Percentiles rank a stretch among this genome's conserved stretches.
These are phyloP conservation scores for Drosophila eohydei DNA, from an alignment of 2,888 invertebrate species.

Conservation along the genomic window DNA sequence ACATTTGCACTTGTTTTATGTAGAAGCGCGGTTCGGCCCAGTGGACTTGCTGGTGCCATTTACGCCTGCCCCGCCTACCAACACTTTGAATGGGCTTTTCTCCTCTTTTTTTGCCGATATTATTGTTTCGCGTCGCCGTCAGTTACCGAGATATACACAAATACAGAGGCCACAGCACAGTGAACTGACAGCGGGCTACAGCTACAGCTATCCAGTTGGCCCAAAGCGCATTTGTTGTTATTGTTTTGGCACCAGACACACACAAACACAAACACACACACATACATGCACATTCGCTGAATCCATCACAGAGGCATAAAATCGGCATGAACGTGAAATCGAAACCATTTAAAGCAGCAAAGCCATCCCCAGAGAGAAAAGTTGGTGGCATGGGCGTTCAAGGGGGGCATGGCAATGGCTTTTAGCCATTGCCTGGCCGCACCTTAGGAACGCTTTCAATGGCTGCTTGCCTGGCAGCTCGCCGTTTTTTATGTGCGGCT, in stretches of 20 bases:
- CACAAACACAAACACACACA: slow-evolving; percentile 15
- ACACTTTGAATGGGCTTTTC: slow-evolving; percentile 12
- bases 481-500: slow-evolving; percentile 52
- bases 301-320: slow-evolving; percentile 68
- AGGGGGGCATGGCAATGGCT: slow-evolving; percentile 8
- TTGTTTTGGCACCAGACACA: slow-evolving; percentile 56
- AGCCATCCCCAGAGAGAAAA: slow-evolving; percentile 43
- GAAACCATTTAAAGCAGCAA: slow-evolving; percentile 65
- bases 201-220: slow-evolving; percentile 31
- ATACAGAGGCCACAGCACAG: slow-evolving; percentile 18
- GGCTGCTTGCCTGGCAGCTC: slow-evolving; percentile 13
- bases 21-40: slow-evolving; percentile 17
- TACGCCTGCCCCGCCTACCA: not conserved
- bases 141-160: slow-evolving; percentile 45
- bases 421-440: slow-evolving; percentile 18
- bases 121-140: slow-evolving; percentile 57
- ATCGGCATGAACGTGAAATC: slow-evolving; percentile 59
- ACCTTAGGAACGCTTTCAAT: slow-evolving; percentile 38
- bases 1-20: slow-evolving; percentile 32
- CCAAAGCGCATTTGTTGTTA: slow-evolving; percentile 67
- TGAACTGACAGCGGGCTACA: slow-evolving; percentile 16
- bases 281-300: slow-evolving; percentile 28
- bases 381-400: not conserved
- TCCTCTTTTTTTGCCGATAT: slow-evolving; percentile 25
- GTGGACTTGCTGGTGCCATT: slow-evolving; percentile 33